These are phyloP conservation scores for Rhamphomyia laevipes DNA, from an alignment of 2,888 invertebrate genomes.

Conservation along the genomic window DNA sequence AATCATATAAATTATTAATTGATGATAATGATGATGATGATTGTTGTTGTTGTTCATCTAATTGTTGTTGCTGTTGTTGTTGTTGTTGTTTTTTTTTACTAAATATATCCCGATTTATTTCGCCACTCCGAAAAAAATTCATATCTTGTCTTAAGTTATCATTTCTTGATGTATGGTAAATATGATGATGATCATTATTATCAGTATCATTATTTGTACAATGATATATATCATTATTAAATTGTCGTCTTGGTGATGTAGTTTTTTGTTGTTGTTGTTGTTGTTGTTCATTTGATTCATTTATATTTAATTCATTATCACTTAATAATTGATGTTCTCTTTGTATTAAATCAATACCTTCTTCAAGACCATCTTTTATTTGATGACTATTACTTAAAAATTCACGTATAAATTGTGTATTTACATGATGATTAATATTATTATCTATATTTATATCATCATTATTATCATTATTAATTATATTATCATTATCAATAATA, in stretches of 20 bases:
- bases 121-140: slow-evolving; percentile 24
- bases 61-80: background rate
- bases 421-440: background rate
- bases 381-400: slow-evolving; percentile 43
- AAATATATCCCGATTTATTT: slow-evolving; percentile 18
- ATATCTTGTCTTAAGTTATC: slow-evolving; percentile 14
- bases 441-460: background rate
- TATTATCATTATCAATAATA: background rate
- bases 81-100: background rate
- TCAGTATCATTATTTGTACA: too few species aligned
- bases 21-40: background rate
- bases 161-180: too few species aligned
- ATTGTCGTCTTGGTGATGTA: background rate
- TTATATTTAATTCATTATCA: too few species aligned
- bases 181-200: too few species aligned
- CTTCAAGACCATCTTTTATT: slow-evolving; percentile 56
- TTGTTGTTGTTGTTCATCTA: background rate
- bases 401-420: slow-evolving; percentile 42
- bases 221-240: background rate
- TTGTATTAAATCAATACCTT: slow-evolving; percentile 47
- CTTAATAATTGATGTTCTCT: slow-evolving; percentile 13
- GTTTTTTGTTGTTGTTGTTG: too few species aligned
- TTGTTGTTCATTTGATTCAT: too few species aligned
- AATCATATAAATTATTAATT: too few species aligned
- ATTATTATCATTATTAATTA: background rate